Evolutionary conservation across 2,113 vertebrate species (phyloP).

Genomic region (Corythoichthys intestinalis): DNA sequence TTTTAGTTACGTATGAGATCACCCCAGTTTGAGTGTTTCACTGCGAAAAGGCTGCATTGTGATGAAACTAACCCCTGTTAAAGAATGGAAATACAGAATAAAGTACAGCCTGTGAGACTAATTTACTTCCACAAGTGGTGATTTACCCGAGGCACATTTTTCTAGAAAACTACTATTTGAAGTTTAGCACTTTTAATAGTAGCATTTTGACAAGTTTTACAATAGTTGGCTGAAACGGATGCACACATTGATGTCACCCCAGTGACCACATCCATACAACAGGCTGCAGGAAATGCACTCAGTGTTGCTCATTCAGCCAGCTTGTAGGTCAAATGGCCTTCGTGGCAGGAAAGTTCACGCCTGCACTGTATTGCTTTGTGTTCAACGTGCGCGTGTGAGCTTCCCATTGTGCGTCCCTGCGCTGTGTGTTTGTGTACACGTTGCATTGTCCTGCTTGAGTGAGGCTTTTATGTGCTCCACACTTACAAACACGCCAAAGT

Average conservation of each 20-base stretch:
- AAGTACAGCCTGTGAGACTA: too few relatives aligned
- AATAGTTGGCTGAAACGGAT: background rate
- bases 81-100: too few relatives aligned
- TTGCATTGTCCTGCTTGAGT: conserved; percentile 72
- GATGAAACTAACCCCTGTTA: too few relatives aligned
- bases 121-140: background rate
- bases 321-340: conserved; percentile 57
- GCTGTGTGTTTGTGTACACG: conserved; percentile 44
- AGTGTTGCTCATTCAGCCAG: conserved; percentile 30
- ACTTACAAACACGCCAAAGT: conserved; percentile 22
- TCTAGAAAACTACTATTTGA: background rate
- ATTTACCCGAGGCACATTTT: background rate
- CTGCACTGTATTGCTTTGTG: conserved; percentile 40
- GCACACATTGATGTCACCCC: conserved; percentile 7
- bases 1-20: too few relatives aligned
- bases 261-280: conserved; percentile 20
- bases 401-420: conserved; percentile 44
- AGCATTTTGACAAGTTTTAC: background rate
- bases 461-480: conserved; percentile 66
- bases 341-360: conserved; percentile 44
- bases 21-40: too few relatives aligned
- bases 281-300: conserved; percentile 25
- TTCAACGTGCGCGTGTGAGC: conserved; percentile 24
- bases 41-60: too few relatives aligned
- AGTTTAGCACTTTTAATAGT: background rate